Evolutionary conservation across 2,797 vertebrate genomes (phyloP).

Genomic region (Enteromius trimaculatus): DNA sequence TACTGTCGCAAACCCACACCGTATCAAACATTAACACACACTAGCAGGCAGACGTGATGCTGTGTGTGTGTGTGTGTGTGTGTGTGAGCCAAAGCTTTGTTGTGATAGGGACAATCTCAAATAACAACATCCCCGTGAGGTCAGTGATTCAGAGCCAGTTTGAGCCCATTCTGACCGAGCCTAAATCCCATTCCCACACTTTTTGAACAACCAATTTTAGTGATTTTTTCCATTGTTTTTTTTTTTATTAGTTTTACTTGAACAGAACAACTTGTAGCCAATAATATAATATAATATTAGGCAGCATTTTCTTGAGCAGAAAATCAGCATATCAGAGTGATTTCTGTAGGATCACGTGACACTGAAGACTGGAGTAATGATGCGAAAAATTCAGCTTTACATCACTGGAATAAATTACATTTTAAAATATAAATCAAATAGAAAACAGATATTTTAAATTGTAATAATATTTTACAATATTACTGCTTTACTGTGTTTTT

Average conservation of each 20-base stretch:
- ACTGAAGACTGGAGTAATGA: not conserved
- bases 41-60: not conserved
- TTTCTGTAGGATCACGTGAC: not conserved
- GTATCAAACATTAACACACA: constrained; percentile 8
- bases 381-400: not conserved
- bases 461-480: not conserved
- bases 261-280: not conserved
- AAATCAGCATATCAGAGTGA: not conserved
- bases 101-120: constrained; percentile 7
- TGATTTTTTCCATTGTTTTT: not conserved
- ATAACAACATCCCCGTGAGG: constrained; percentile 28
- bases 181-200: not conserved
- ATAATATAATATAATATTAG: not conserved
- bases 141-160: constrained; percentile 14
- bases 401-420: not conserved
- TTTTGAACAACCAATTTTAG: not conserved
- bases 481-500: not conserved
- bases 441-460: not conserved
- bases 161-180: constrained; percentile 3
- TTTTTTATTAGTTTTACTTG: not conserved
- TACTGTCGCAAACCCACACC: constrained; percentile 8
- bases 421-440: not conserved
- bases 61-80: constrained; percentile 1
- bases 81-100: constrained; percentile 3
- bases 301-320: not conserved